These are phyloP conservation scores for Clivina fossor DNA, from an alignment of 2,888 invertebrate genomes.

Conservation along the genomic window DNA sequence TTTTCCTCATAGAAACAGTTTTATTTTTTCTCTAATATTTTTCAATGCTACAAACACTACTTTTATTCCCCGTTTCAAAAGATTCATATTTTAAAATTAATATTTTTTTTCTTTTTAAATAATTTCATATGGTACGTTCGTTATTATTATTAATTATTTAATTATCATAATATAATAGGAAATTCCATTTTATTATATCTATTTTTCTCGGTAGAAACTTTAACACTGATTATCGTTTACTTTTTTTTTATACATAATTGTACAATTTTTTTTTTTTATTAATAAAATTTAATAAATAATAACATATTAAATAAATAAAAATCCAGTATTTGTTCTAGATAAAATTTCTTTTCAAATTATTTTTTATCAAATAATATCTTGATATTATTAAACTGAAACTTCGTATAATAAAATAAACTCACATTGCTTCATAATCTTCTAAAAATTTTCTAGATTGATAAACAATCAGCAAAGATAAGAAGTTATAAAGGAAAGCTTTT, in stretches of 20 bases:
- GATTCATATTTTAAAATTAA: no score
- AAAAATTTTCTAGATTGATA: no score
- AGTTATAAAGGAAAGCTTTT: no score
- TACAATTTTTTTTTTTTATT: slow-evolving; percentile 2
- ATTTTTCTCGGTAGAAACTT: slow-evolving; percentile 8
- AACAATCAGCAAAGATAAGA: no score
- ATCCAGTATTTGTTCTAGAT: background rate
- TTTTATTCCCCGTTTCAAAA: background rate
- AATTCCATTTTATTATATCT: background rate
- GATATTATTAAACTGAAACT: no score
- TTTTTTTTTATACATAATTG: slow-evolving; percentile 3
- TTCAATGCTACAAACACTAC: background rate
- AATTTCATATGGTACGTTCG: no score
- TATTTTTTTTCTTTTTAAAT: no score
- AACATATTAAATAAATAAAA: background rate
- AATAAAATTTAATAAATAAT: background rate
- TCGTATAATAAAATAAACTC: no score
- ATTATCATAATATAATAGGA: background rate
- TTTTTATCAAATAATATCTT: no score
- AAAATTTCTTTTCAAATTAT: no score
- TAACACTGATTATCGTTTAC: background rate
- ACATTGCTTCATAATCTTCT: no score
- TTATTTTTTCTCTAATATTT: background rate
- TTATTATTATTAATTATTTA: background rate
- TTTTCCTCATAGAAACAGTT: slow-evolving; percentile 21